phyloP scores from a whole-genome alignment of 2,113 vertebrate genomes.

The Mesembrinibis cayennensis region DNA sequence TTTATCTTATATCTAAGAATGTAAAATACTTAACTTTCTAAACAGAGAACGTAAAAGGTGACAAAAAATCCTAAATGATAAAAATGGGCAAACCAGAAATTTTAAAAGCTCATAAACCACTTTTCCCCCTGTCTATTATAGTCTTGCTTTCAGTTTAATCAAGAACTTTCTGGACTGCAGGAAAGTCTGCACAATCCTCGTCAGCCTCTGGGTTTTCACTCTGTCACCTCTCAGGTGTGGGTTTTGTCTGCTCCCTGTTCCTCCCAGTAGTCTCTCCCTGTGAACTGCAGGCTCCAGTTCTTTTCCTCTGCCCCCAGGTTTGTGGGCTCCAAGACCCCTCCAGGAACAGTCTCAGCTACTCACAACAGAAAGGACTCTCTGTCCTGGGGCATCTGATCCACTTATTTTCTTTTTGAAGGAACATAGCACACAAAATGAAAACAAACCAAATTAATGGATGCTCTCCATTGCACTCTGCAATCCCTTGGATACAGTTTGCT shows the following conservation, averaged over 20 bases:
- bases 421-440: neutral
- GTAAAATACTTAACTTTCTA: neutral
- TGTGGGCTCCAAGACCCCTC: neutral
- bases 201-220: neutral
- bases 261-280: neutral
- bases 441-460: neutral
- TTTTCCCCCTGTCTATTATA: neutral
- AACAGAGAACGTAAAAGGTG: neutral
- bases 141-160: neutral
- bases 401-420: neutral
- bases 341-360: neutral
- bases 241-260: neutral
- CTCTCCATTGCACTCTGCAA: neutral
- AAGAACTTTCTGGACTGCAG: neutral
- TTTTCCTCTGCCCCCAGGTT: neutral
- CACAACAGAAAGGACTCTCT: neutral
- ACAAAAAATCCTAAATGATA: neutral
- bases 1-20: neutral
- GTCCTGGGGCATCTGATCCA: neutral
- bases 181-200: neutral
- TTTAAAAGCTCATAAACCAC: neutral
- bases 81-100: neutral
- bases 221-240: neutral
- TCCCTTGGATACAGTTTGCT: neutral
- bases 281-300: neutral